Conservation (phyloP, 2,797 vertebrate species). For the Poeciliopsis gracilis region DNA sequence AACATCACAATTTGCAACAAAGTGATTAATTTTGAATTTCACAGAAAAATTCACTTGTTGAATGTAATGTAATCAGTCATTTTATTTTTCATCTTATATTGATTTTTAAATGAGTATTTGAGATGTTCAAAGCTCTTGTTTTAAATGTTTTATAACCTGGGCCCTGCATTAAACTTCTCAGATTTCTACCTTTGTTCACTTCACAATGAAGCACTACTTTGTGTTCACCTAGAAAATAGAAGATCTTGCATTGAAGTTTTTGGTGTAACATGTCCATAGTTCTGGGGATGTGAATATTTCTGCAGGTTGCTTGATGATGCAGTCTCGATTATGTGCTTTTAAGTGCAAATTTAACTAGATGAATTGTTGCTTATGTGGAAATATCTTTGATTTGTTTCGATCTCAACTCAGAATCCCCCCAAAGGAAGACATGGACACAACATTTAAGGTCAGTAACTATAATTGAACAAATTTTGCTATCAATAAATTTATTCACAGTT, state of each 20-base stretch:
- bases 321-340: neutral
- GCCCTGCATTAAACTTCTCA: no score
- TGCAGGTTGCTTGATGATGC: neutral
- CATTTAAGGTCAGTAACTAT: slow-evolving; percentile 4
- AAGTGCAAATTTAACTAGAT: neutral
- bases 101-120: neutral
- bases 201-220: neutral
- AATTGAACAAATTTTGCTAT: neutral
- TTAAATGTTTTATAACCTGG: no score
- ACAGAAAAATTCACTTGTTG: neutral
- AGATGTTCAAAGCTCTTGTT: neutral
- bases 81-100: neutral
- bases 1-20: neutral
- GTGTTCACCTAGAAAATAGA: neutral
- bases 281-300: neutral
- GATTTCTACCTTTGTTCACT: neutral
- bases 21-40: neutral
- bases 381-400: neutral
- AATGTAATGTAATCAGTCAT: neutral
- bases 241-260: neutral
- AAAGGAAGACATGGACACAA: neutral
- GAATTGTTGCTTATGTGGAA: neutral
- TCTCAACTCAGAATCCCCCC: neutral
- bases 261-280: neutral
- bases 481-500: no score